Evolutionary conservation across 2,888 invertebrate species (phyloP).

Genomic region (Ceraclea dissimilis): DNA sequence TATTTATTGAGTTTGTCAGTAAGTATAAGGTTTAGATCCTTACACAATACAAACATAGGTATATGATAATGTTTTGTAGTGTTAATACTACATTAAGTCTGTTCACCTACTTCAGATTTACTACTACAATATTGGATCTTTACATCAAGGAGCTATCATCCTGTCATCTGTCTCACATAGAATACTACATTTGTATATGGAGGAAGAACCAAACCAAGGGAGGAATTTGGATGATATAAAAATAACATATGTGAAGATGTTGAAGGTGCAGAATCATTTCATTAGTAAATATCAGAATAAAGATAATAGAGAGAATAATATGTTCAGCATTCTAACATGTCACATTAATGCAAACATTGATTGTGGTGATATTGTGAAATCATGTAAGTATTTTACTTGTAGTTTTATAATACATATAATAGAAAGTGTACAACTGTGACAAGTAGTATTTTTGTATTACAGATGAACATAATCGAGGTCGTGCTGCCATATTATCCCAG

Average conservation of each 20-base stretch:
- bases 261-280: slow-evolving; percentile 14
- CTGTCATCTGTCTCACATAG: slow-evolving; percentile 15
- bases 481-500: slow-evolving; percentile 5
- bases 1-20: slow-evolving; percentile 21
- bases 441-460: neutral
- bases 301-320: neutral
- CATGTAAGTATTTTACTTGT: slow-evolving; percentile 10
- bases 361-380: slow-evolving; percentile 16
- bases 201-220: neutral
- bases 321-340: slow-evolving; percentile 17
- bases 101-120: slow-evolving; percentile 13
- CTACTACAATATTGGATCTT: slow-evolving; percentile 17
- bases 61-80: no score
- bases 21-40: slow-evolving; percentile 1
- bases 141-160: slow-evolving; percentile 14
- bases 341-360: slow-evolving; percentile 17
- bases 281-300: slow-evolving; percentile 1
- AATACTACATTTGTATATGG: slow-evolving; percentile 15
- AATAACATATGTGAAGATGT: slow-evolving; percentile 17
- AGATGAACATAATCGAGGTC: slow-evolving; percentile 10
- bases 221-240: slow-evolving; percentile 16
- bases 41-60: neutral
- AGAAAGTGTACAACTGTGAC: neutral
- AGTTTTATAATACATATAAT: neutral
- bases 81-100: neutral